phyloP scores from a whole-genome alignment of 2,888 invertebrate species.

The Netelia fuscicornis region DNA sequence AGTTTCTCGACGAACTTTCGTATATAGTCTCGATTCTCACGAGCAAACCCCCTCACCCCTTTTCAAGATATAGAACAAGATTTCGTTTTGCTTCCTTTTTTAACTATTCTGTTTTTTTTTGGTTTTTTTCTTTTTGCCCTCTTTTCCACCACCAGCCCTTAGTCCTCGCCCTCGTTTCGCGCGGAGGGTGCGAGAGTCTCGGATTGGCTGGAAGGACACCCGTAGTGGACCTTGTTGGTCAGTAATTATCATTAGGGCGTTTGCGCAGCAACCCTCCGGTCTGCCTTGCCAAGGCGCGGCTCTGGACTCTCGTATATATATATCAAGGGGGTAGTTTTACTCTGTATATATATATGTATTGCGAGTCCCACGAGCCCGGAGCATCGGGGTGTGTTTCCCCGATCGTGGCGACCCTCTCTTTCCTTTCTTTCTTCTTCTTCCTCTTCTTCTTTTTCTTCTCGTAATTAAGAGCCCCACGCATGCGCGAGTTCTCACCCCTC shows the following conservation, averaged over 20 bases:
- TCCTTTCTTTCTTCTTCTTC: too few relatives aligned
- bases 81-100: neutral
- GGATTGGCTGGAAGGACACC: constrained; percentile 67
- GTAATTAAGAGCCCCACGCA: constrained; percentile 81
- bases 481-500: constrained; percentile 77
- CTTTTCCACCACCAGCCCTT: constrained; percentile 51
- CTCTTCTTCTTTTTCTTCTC: constrained; percentile 41
- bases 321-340: neutral
- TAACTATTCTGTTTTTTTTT: constrained; percentile 46
- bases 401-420: constrained; percentile 80
- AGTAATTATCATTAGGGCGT: constrained; percentile 80
- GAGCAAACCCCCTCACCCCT: neutral
- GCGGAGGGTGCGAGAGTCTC: constrained; percentile 51
- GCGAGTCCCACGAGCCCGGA: constrained; percentile 15
- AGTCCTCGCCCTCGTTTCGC: constrained; percentile 33
- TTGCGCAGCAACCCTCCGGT: constrained; percentile 70
- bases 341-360: neutral
- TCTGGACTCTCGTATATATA: constrained; percentile 10
- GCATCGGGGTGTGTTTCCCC: constrained; percentile 73
- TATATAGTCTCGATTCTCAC: neutral
- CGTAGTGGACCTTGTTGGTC: constrained; percentile 77
- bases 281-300: constrained; percentile 57
- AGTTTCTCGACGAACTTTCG: too few relatives aligned
- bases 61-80: neutral
- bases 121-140: constrained; percentile 51